Percentiles rank a stretch among this genome's conserved stretches.
Evolutionary conservation across 1,140 invertebrate genomes (phyloP).

Genomic region (Pseudomyrmex cubaensis): DNA sequence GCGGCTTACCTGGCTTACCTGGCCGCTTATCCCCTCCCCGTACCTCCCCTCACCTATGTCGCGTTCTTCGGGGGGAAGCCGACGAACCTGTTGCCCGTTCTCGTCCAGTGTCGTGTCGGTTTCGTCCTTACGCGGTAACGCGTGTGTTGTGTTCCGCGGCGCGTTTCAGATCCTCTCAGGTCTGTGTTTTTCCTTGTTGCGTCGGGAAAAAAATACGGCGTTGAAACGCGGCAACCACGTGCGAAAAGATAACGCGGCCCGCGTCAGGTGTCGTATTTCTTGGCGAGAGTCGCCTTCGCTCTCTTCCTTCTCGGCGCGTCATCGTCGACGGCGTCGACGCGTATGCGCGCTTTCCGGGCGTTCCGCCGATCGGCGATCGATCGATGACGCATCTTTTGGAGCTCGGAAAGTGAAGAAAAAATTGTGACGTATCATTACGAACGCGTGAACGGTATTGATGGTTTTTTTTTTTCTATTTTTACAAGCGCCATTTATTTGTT

Average conservation of each 20-base stretch:
- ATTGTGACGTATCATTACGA: no score
- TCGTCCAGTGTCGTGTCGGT: slow-evolving; percentile 69
- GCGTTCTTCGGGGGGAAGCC: slow-evolving; percentile 66
- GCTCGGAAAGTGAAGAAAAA: no score
- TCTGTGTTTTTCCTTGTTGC: neutral
- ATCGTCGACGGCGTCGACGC: no score
- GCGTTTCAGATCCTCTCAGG: slow-evolving; percentile 1
- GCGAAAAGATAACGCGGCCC: neutral
- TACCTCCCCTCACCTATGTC: slow-evolving; percentile 31
- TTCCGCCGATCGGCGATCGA: no score
- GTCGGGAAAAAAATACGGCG: neutral
- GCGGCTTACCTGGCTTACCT: slow-evolving; percentile 70
- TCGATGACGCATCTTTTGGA: no score
- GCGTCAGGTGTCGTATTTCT: neutral
- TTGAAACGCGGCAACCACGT: neutral
- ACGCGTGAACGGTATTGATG: no score
- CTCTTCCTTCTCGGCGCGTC: no score
- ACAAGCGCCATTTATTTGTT: no score
- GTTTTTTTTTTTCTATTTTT: no score
- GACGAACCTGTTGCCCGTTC: slow-evolving; percentile 75
- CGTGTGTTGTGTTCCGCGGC: neutral
- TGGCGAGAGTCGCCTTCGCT: no score
- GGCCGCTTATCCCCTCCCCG: slow-evolving; percentile 36
- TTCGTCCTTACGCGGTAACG: slow-evolving; percentile 37
- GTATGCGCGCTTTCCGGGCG: no score